Percentiles rank a stretch among this genome's conserved stretches.
Evolutionary conservation across 2,888 invertebrate genomes (phyloP).

Genomic region (Cephus spinipes): DNA sequence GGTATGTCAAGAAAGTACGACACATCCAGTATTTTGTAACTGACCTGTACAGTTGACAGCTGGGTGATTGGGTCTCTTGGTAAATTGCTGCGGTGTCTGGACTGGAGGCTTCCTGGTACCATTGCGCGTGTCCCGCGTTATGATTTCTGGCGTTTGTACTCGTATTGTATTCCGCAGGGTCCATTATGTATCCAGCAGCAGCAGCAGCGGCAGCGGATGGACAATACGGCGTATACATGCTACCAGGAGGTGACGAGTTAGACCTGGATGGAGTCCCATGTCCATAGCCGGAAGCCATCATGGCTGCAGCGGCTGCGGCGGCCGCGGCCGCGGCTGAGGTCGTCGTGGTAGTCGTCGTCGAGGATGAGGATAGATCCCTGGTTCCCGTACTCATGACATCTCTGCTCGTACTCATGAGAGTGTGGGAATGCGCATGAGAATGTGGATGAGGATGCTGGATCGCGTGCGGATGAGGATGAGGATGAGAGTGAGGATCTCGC

Average conservation of each 20-base stretch:
- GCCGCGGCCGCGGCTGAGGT: constrained; percentile 25
- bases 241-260: constrained; percentile 56
- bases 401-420: constrained; percentile 45
- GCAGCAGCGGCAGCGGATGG: constrained; percentile 29
- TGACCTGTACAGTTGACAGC: constrained; percentile 63
- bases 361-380: constrained; percentile 39
- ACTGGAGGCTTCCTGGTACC: constrained; percentile 64
- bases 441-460: constrained; percentile 49
- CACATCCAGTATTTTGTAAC: background rate
- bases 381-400: constrained; percentile 32
- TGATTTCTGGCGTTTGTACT: constrained; percentile 52
- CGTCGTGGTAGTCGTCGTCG: constrained; percentile 48
- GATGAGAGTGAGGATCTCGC: constrained; percentile 37
- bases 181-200: constrained; percentile 60
- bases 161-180: constrained; percentile 59
- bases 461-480: constrained; percentile 40
- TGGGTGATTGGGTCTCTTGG: constrained; percentile 63
- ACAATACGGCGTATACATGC: constrained; percentile 62
- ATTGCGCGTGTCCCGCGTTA: constrained; percentile 54
- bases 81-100: constrained; percentile 61
- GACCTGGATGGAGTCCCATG: constrained; percentile 53
- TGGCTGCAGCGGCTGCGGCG: constrained; percentile 56
- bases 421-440: constrained; percentile 43
- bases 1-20: no score
- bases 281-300: constrained; percentile 61